phyloP scores from a whole-genome alignment of 2,888 invertebrate genomes.

The Calameuta filiformis region DNA sequence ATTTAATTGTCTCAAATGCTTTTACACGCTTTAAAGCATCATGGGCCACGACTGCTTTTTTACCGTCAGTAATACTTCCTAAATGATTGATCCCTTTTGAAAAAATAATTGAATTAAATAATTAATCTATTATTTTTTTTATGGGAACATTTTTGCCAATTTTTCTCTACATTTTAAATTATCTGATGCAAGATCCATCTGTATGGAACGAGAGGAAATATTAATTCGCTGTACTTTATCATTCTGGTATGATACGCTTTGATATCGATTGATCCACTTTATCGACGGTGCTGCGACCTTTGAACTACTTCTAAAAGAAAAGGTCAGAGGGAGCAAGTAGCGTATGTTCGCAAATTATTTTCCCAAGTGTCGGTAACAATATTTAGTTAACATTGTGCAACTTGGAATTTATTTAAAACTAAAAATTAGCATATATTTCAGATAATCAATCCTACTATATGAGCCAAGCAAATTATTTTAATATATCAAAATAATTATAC shows the following conservation, averaged over 20 bases:
- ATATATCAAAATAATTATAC: neutral
- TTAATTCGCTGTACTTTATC: neutral
- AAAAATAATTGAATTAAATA: neutral
- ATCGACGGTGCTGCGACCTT: neutral
- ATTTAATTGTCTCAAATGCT: neutral
- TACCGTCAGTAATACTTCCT: neutral
- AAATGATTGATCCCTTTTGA: slow-evolving; percentile 4
- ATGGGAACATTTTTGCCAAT: no score
- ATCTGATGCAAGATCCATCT: neutral
- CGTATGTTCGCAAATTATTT: neutral
- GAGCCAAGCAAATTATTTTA: neutral
- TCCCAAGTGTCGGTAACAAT: neutral
- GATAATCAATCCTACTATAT: no score
- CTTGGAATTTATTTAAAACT: no score
- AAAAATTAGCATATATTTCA: no score
- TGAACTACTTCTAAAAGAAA: neutral
- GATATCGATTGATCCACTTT: neutral
- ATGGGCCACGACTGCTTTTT: neutral
- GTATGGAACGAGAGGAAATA: neutral
- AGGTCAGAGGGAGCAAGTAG: neutral
- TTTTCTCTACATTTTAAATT: neutral
- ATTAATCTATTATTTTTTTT: neutral
- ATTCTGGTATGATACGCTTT: neutral
- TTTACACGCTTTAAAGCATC: neutral
- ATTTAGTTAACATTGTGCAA: neutral